These are phyloP conservation scores for Atta colombica DNA, from an alignment of 1,140 invertebrate genomes.

Conservation along the genomic window DNA sequence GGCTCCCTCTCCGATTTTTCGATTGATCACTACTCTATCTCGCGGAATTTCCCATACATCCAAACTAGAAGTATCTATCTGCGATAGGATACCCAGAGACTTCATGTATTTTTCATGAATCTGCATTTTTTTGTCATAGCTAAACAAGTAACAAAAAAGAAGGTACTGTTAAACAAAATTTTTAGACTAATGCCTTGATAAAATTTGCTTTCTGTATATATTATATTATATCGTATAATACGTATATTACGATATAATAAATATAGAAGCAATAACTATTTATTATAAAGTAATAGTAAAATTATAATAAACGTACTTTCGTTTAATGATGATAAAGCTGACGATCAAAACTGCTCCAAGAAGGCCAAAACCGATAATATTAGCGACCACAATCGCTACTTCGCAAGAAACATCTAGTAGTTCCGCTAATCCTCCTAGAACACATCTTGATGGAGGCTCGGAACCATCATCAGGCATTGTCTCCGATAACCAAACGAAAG, in stretches of 20 bases:
- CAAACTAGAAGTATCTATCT: slow-evolving; percentile 86
- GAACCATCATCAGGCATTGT: slow-evolving; percentile 90
- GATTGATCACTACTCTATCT: slow-evolving; percentile 95
- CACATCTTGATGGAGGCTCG: slow-evolving; percentile 88
- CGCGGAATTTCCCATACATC: slow-evolving; percentile 96
- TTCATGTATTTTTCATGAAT: slow-evolving; percentile 91
- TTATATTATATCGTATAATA: background rate
- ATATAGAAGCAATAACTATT: background rate
- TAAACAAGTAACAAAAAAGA: slow-evolving; percentile 72
- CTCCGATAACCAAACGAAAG: slow-evolving; percentile 90
- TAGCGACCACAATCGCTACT: slow-evolving; percentile 90
- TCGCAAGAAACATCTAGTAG: slow-evolving; percentile 91
- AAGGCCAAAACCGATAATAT: slow-evolving; percentile 89
- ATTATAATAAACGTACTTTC: slow-evolving; percentile 85
- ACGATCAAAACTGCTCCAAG: slow-evolving; percentile 88
- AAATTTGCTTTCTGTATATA: slow-evolving; percentile 11
- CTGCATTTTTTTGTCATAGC: slow-evolving; percentile 91
- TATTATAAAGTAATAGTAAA: background rate
- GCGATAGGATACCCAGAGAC: slow-evolving; percentile 89
- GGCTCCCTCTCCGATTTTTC: slow-evolving; percentile 95
- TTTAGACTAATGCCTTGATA: background rate
- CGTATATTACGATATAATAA: background rate
- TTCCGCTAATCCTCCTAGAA: slow-evolving; percentile 89
- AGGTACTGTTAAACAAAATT: background rate
- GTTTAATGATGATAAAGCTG: slow-evolving; percentile 90